Evolutionary conservation across 2,113 vertebrate genomes (phyloP).

Genomic region (Mesitornis unicolor): DNA sequence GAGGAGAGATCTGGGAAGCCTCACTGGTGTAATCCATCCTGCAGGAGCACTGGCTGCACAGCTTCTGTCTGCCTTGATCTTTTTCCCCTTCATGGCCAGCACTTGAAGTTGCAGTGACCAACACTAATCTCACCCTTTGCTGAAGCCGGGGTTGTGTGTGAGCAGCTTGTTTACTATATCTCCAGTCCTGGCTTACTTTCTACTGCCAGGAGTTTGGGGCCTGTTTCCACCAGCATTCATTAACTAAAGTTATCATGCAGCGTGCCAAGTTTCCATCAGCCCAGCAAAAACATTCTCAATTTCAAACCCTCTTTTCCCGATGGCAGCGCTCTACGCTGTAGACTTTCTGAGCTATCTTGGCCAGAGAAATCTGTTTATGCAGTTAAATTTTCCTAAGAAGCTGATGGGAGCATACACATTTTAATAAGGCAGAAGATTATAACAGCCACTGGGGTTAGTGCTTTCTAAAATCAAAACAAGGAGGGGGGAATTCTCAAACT

Average conservation of each 20-base stretch:
- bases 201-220: constrained; percentile 14
- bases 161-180: constrained; percentile 39
- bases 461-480: not conserved
- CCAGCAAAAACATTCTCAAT: constrained; percentile 26
- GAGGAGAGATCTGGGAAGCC: not conserved
- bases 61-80: not conserved
- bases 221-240: constrained; percentile 47
- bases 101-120: not conserved
- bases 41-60: not conserved
- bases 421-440: not conserved
- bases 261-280: constrained; percentile 48
- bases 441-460: not conserved
- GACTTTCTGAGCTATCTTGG: not conserved
- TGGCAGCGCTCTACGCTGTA: not conserved
- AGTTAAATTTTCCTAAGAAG: constrained; percentile 18
- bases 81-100: not conserved
- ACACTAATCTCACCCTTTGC: not conserved
- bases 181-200: not conserved
- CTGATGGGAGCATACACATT: not conserved
- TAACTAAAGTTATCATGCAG: constrained; percentile 21
- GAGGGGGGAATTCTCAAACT: not conserved
- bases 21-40: not conserved
- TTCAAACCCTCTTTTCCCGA: constrained; percentile 22
- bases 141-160: not conserved
- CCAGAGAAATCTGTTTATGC: not conserved